Base-by-base conservation (phyloP, 1,140 invertebrate genomes). In the Macrobrachium nipponense region DNA sequence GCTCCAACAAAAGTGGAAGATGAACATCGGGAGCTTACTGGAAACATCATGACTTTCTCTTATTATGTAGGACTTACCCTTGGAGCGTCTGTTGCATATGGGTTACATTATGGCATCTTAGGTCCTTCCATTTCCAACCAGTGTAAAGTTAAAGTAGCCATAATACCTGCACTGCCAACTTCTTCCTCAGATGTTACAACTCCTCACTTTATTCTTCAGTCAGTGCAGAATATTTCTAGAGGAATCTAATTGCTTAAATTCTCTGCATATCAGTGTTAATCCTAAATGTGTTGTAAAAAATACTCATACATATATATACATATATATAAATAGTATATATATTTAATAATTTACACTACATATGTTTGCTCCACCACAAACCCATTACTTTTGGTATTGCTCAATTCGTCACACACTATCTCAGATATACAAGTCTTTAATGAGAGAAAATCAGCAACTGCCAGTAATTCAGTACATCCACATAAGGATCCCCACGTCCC, bases 11-110 rank as follows among this genome's bases (percentile, higher is more conserved):
- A 95, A 90, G 96, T 98, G 4, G 92, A 94, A 2, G 94, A 95
- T 80, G 93, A 95, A n/a, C 93, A 95, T 84, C 93, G 95, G 78
- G 95, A 96, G 91, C 92, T 96, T 0, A 78, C 92, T 94, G 96
- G 96, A 79, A 98, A 98, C 89, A 96, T 98, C 89, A 98, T 98
- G 96, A 98, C 96, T 0, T 90, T 98, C 0, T 96, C 96, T 0
- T 98, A 98, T 90, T 97, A 95, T 90, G 93, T 96, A 64, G 96
- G 97, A 2, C 92, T 98, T 44, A 95, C 96, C 0, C 93, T 94
- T 5, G 97, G 97, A 2, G 96, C 96, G 0, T 91, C 96, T 2
- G 93, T 96, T 68, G 96, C 96, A 0, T 98, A 97, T 89, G 91
- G 96, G 15, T 92, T 97, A 80, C 94, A 97, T 51, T 51, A 51